Base-by-base conservation (phyloP, 2,888 invertebrate genomes). In the Zygothrica quintamaculata region DNA sequence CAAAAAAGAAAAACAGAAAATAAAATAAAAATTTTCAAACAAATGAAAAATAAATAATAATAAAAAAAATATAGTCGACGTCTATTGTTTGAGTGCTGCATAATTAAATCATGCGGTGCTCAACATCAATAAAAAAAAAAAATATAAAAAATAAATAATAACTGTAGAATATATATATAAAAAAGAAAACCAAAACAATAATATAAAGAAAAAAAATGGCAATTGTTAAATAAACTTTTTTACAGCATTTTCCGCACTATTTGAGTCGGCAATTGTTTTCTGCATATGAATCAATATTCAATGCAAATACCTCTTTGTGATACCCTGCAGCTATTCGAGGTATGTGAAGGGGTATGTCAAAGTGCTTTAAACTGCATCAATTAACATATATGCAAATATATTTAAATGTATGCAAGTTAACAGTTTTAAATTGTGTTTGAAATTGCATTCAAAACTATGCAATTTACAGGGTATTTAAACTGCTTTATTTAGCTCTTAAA, bases 241-340 rank as follows among this genome's bases (percentile, higher is more conserved):
- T 59, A 16, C 43, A 44, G 46, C 67, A 61, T 76, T 74, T 86
- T 81, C 81, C 85, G 75, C 75, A 87, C 84, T 86, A 84, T 81
- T 81, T 81, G 84, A 74, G 44, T 46, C 65, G 26, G 33, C 77
- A 80, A 81, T 66, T 70, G 87, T 71, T 84, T 74, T 62, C 53
- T 34, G 81, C 77, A 55, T 66, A 82, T 68, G 66, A 86, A 86
- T 84, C 87, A 84, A 84, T 84, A 64, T 67, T 53, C 61, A 55
- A 55, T 74, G 64, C 37, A 47, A 56, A 59, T 56, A 55, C n/a
- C 48, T 16, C 26, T 40, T 42, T 34, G 16, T 59, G 18, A 22
- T 22, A 22, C 18, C 18, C 18, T 22, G 18, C 5, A 22, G 18
- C 18, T 22, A 22, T 22, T 2, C 2, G 5, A 22, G 18, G 2